Percentiles rank a stretch among this genome's conserved stretches.
Evolutionary conservation across 2,888 invertebrate genomes (phyloP).

Genomic region (Sinohyriopsis cumingii): DNA sequence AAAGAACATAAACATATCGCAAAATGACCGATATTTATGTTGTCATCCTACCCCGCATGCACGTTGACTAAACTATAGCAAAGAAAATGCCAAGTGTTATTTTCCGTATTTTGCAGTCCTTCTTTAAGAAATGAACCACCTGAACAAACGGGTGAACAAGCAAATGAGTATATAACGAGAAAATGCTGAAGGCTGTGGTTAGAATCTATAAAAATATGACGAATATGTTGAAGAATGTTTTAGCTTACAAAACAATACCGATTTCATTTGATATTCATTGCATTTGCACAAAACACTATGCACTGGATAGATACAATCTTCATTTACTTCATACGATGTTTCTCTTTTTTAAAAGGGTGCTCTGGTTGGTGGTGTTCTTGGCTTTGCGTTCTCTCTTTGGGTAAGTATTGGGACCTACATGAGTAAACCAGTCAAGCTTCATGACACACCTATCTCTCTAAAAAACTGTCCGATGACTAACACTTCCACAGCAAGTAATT

Average conservation of each 20-base stretch:
- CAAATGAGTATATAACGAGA: too few species aligned
- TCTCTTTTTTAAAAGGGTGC: constrained; percentile 77
- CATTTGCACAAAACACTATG: too few species aligned
- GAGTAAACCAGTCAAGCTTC: constrained; percentile 42
- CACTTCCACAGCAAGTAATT: constrained; percentile 1
- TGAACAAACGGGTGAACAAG: too few species aligned
- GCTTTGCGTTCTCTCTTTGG: constrained; percentile 83
- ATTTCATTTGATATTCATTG: background rate
- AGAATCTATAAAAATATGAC: too few species aligned
- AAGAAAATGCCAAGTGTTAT: too few species aligned
- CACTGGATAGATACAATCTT: background rate
- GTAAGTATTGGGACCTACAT: constrained; percentile 87
- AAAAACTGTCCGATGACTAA: background rate
- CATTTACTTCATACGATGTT: background rate
- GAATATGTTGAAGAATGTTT: background rate
- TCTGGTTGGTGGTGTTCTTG: constrained; percentile 78
- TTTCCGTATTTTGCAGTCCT: too few species aligned
- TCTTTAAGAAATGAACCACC: too few species aligned
- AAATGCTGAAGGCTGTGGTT: too few species aligned
- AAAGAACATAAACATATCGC: too few species aligned
- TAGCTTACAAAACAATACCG: background rate
- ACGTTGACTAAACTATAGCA: too few species aligned
- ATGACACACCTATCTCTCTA: background rate
- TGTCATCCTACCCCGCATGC: too few species aligned
- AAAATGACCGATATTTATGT: too few species aligned